A percentile compares a stretch with the other conserved stretches of the same genome.
Evolutionary conservation across 2,888 invertebrate genomes (phyloP).

Genomic region (Polydrusus tereticollis): DNA sequence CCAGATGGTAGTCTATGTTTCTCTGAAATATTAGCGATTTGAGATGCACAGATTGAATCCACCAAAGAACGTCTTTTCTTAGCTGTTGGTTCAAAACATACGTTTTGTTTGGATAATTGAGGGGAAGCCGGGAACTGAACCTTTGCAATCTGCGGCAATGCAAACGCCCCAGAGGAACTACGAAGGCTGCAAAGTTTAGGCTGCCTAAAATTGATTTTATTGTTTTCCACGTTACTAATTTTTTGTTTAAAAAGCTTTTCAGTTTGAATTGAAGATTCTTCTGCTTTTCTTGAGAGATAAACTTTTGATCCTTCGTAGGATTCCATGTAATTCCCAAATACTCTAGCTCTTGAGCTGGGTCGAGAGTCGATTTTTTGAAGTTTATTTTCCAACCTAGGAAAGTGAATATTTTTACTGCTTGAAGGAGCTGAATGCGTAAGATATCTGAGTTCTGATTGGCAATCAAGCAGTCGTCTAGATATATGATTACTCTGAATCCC

Average conservation of each 20-base stretch:
- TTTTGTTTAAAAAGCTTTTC: neutral
- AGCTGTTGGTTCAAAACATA: neutral
- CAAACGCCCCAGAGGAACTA: slow-evolving; percentile 19
- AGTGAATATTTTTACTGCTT: neutral
- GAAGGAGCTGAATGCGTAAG: neutral
- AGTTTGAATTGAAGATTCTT: neutral
- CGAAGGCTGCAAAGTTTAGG: slow-evolving; percentile 16
- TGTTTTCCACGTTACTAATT: neutral
- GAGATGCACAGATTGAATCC: slow-evolving; percentile 5
- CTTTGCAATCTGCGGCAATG: slow-evolving; percentile 8
- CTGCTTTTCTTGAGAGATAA: neutral
- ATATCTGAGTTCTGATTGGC: neutral
- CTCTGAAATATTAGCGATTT: slow-evolving; percentile 40
- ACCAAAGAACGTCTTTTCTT: neutral
- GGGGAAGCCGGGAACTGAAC: neutral
- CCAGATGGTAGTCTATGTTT: slow-evolving; percentile 7
- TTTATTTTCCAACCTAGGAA: neutral
- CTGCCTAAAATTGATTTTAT: slow-evolving; percentile 10
- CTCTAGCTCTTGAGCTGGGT: neutral
- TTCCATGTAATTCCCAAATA: neutral
- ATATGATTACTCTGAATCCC: slow-evolving; percentile 53
- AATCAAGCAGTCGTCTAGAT: slow-evolving; percentile 52
- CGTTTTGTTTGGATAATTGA: neutral
- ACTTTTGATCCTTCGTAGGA: neutral
- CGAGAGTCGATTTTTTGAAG: neutral